These are phyloP conservation scores for Manis crassicaudata DNA, from an alignment of 2,797 vertebrate genomes.

Conservation along the genomic window DNA sequence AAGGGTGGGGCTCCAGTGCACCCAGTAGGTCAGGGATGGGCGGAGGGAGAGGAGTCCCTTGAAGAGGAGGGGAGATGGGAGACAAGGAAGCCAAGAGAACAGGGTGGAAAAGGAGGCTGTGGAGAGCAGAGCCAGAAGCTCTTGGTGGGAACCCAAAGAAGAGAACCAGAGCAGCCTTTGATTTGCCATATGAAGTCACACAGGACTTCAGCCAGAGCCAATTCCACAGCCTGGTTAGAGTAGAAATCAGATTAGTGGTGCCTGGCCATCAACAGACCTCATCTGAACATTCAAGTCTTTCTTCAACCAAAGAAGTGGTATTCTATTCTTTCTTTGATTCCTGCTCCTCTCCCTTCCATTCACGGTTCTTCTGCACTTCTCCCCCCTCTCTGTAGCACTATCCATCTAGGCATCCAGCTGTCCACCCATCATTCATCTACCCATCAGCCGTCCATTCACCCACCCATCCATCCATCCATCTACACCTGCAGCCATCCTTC, in stretches of 20 bases:
- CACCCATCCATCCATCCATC: no score
- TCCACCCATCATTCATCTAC: background rate
- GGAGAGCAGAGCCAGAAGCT: background rate
- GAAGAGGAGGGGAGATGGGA: fast-evolving
- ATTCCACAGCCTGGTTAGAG: background rate
- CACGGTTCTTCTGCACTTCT: background rate
- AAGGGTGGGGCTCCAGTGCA: background rate
- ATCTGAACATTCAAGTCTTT: background rate
- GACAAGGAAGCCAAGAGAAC: background rate
- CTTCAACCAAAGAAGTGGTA: background rate
- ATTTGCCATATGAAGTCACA: background rate
- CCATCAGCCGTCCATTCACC: background rate
- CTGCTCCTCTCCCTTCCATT: background rate
- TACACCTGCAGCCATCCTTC: background rate
- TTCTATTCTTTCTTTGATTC: background rate
- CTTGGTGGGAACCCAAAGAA: background rate
- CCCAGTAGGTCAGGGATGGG: background rate
- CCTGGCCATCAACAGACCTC: background rate
- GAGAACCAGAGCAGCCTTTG: background rate
- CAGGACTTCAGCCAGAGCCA: background rate
- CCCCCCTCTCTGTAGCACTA: background rate
- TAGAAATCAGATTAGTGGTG: background rate
- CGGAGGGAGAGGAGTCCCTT: background rate
- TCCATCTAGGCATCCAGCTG: no score
- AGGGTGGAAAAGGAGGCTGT: background rate